Percentiles rank a stretch among this genome's conserved stretches.
Conservation (phyloP, 1,140 invertebrate genomes). For the Diorhabda sublineata region DNA sequence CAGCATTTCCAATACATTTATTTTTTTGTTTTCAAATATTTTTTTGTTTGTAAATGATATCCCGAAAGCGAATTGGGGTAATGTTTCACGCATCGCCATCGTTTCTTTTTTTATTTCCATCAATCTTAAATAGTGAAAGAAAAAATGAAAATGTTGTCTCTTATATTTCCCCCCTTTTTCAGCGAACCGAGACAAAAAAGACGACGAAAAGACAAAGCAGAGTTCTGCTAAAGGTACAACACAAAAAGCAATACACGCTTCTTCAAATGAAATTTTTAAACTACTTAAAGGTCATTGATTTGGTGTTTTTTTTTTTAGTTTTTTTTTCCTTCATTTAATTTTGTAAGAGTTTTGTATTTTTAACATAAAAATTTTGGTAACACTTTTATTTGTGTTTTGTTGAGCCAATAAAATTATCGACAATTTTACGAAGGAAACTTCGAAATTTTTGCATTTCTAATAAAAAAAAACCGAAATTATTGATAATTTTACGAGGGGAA, state of each 20-base stretch:
- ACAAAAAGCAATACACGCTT: conserved; percentile 32
- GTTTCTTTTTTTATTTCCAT: no score
- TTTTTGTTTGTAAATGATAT: no score
- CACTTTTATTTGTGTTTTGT: conserved; percentile 22
- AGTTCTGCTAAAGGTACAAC: conserved; percentile 42
- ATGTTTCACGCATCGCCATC: no score
- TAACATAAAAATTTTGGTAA: conserved; percentile 19
- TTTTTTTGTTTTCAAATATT: no score
- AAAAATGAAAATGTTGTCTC: background rate
- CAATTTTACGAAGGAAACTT: background rate
- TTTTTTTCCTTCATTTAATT: conserved; percentile 15
- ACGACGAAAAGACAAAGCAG: conserved; percentile 42
- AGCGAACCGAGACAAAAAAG: conserved; percentile 43
- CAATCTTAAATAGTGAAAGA: no score
- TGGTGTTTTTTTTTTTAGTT: conserved; percentile 15
- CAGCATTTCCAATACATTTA: no score
- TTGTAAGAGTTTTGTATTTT: conserved; percentile 17
- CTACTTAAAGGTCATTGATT: conserved; percentile 32
- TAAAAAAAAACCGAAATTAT: no score
- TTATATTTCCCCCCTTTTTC: conserved; percentile 36
- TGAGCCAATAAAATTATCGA: conserved; percentile 11
- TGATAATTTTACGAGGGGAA: no score
- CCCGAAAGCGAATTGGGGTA: no score
- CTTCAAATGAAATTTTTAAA: conserved; percentile 26
- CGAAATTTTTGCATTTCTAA: no score